phyloP scores from a whole-genome alignment of 2,888 invertebrate species.

The Abrostola triplasia region DNA sequence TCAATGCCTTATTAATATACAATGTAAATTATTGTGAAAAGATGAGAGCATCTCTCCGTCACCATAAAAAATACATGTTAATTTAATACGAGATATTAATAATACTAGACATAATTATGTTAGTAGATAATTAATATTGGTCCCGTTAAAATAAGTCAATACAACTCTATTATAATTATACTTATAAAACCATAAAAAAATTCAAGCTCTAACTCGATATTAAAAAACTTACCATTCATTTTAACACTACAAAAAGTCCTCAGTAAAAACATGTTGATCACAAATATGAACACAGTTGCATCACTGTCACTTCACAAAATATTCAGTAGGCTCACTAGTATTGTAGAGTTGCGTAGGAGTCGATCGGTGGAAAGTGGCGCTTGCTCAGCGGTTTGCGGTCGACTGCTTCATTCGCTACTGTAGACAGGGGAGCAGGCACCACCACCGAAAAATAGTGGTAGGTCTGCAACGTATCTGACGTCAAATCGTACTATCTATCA shows the following conservation, averaged over 20 bases:
- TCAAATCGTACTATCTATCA: background rate
- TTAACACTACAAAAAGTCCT: conserved; percentile 76
- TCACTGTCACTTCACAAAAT: conserved; percentile 80
- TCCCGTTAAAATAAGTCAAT: no score
- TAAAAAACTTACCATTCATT: conserved; percentile 75
- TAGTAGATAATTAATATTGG: no score
- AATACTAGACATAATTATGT: no score
- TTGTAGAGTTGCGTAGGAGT: conserved; percentile 57
- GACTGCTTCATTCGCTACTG: conserved; percentile 57
- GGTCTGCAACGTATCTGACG: conserved; percentile 40
- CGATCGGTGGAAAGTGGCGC: conserved; percentile 60
- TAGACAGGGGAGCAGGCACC: conserved; percentile 37
- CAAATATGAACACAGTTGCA: conserved; percentile 74
- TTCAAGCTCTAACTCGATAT: background rate
- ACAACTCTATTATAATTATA: no score
- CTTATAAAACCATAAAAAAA: background rate
- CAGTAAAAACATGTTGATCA: conserved; percentile 65
- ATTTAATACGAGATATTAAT: no score
- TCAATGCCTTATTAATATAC: no score
- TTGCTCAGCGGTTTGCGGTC: conserved; percentile 62
- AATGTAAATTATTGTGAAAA: no score
- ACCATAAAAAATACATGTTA: no score
- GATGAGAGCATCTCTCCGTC: no score
- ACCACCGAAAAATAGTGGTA: conserved; percentile 56
- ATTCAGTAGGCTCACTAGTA: conserved; percentile 41